These are phyloP conservation scores for Hoplodrina blanda DNA, from an alignment of 2,888 invertebrate species.

Conservation along the genomic window DNA sequence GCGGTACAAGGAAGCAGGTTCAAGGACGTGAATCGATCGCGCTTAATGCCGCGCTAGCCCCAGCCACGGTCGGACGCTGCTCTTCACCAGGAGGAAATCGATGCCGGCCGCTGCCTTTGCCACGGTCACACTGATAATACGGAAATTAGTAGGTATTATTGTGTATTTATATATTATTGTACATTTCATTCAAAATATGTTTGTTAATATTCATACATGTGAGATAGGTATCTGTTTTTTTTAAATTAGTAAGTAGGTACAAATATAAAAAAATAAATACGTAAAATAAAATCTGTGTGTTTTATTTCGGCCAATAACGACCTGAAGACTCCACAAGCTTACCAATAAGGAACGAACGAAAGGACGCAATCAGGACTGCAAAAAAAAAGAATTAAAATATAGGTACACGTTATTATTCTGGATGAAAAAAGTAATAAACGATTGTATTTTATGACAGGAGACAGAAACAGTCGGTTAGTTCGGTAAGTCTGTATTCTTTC, in stretches of 20 bases:
- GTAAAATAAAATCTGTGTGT: not conserved
- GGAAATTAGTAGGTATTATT: constrained; percentile 12
- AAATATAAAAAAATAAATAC: not conserved
- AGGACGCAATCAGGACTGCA: not conserved
- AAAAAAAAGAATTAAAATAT: not conserved
- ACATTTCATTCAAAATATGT: not conserved
- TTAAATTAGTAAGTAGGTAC: not conserved
- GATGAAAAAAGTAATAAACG: constrained; percentile 60
- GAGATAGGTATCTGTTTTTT: not conserved
- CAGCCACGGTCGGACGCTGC: constrained; percentile 82
- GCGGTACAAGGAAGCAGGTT: constrained; percentile 78
- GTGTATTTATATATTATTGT: constrained; percentile 10
- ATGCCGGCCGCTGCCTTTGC: constrained; percentile 76
- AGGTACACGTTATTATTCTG: not conserved
- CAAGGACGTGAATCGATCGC: constrained; percentile 87
- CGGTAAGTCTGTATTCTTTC: constrained; percentile 70
- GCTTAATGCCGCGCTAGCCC: constrained; percentile 74
- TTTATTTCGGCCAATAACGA: constrained; percentile 8
- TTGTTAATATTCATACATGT: no score
- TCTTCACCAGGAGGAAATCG: constrained; percentile 73
- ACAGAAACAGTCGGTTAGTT: constrained; percentile 61
- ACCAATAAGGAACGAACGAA: not conserved
- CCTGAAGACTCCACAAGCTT: not conserved
- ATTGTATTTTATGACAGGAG: constrained; percentile 69
- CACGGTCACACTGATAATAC: constrained; percentile 69